phyloP scores from a whole-genome alignment of 2,888 invertebrate species.

The Listrodromus nycthemerus region DNA sequence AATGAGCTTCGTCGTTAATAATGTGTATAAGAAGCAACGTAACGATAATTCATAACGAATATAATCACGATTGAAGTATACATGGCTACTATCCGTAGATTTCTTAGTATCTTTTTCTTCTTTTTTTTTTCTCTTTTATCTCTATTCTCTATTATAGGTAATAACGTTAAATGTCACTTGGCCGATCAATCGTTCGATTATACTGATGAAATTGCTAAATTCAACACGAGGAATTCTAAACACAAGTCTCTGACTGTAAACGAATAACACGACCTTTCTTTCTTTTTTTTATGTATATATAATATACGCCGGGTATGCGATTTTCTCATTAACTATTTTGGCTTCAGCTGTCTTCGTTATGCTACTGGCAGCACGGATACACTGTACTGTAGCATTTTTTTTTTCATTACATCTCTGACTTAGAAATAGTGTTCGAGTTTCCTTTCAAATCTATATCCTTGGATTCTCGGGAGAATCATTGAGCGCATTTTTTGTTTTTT shows the following conservation, averaged over 20 bases:
- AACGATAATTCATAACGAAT: slow-evolving; percentile 70
- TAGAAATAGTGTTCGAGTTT: slow-evolving; percentile 65
- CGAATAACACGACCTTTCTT: slow-evolving; percentile 73
- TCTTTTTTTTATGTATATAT: slow-evolving; percentile 68
- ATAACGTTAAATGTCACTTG: slow-evolving; percentile 73
- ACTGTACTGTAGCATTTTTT: slow-evolving; percentile 73
- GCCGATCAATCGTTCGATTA: slow-evolving; percentile 76
- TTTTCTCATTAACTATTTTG: slow-evolving; percentile 74
- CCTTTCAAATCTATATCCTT: slow-evolving; percentile 63
- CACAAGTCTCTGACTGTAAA: slow-evolving; percentile 78
- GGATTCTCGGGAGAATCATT: slow-evolving; percentile 59
- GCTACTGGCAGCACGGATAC: slow-evolving; percentile 80
- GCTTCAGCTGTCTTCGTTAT: slow-evolving; percentile 76
- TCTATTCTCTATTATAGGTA: slow-evolving; percentile 76
- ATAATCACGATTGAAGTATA: slow-evolving; percentile 68
- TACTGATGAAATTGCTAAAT: slow-evolving; percentile 80
- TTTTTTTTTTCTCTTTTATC: slow-evolving; percentile 67
- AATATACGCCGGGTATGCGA: slow-evolving; percentile 71
- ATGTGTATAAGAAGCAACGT: slow-evolving; percentile 70
- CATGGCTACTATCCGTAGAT: slow-evolving; percentile 67
- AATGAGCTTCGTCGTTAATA: slow-evolving; percentile 68
- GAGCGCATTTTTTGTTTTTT: slow-evolving; percentile 55
- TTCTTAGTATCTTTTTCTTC: slow-evolving; percentile 13
- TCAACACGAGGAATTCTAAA: slow-evolving; percentile 79
- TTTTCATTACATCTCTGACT: slow-evolving; percentile 53